Evolutionary conservation across 2,888 invertebrate species (phyloP).

Genomic region (Epirrita christyi): DNA sequence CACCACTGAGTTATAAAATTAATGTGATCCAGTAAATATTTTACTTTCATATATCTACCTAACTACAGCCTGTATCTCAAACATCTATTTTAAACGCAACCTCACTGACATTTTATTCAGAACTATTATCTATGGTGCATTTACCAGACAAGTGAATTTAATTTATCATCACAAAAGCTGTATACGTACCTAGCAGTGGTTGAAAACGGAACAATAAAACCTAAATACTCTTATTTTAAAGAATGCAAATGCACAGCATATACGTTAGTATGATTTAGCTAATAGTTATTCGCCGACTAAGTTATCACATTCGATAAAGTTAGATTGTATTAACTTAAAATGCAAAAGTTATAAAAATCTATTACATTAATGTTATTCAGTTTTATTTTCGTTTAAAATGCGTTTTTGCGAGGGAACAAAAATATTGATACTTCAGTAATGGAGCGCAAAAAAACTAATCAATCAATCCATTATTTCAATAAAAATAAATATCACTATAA

Average conservation of each 20-base stretch:
- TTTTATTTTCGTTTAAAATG: slow-evolving; percentile 45
- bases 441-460: slow-evolving; percentile 47
- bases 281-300: slow-evolving; percentile 43
- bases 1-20: neutral
- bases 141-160: slow-evolving; percentile 11
- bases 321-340: slow-evolving; percentile 42
- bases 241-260: slow-evolving; percentile 38
- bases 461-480: slow-evolving; percentile 49
- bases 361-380: slow-evolving; percentile 48
- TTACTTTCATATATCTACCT: slow-evolving; percentile 13
- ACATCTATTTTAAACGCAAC: slow-evolving; percentile 25
- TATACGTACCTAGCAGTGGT: slow-evolving; percentile 14
- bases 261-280: slow-evolving; percentile 38
- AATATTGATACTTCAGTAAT: slow-evolving; percentile 41
- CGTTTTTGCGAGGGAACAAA: slow-evolving; percentile 42
- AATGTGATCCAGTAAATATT: slow-evolving; percentile 10
- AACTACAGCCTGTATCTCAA: slow-evolving; percentile 15
- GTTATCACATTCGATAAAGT: slow-evolving; percentile 44
- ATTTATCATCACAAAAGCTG: slow-evolving; percentile 7
- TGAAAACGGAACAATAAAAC: slow-evolving; percentile 12
- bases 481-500: slow-evolving; percentile 67
- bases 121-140: slow-evolving; percentile 13
- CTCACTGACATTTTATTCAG: slow-evolving; percentile 3
- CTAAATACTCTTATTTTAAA: slow-evolving; percentile 26
- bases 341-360: slow-evolving; percentile 48